Evolutionary conservation across 53 echinoderm and acorn worm species (phyloP), one percentile per base, ranked within the genome.

Genomic region (Hippasteria phrygiana): DNA sequence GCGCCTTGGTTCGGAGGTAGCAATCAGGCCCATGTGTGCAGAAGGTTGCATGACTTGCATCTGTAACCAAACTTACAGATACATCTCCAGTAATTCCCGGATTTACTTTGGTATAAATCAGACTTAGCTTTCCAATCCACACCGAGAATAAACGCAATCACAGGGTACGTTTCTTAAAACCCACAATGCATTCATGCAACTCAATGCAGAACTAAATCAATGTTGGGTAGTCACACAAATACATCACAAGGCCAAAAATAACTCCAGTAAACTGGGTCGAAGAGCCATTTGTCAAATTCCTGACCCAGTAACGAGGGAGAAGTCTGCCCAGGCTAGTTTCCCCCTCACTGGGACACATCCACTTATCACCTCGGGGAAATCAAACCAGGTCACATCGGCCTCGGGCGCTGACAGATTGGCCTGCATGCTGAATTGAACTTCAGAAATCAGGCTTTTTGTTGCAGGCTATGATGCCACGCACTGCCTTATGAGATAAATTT

Each of bases 351-450:
- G 50, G 27, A 85, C 70, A 71, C 85, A 83, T 83, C 83, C 69
- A 50, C 69, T 39, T 71, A 85, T 85, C 85, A 85, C 85, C 85
- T 85, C 22, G 18, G 85, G 69, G 85, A 69, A 10, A 85, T 22
- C 84, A 24, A 65, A 67, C 47, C 65, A 47, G 83, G 83, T 83
- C 83, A 69, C 51, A 50, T 37, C n/a, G 38, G 69, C 35, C 71
- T 35, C n/a, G 33, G 35, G 38, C 37, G 70, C 37, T 50, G 85
- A 85, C 29, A 85, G 85, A 85, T 85, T 69, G 1, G 71, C 69
- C 27, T 16, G 22, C 34, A 67, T 67, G 69, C 69, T 67, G 34
- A 36, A 67, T 0, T 67, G 69, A 67, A 67, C 69, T 35, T 35
- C 33, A 67, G 27, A 33, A 26, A 36, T 33, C 32, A 12, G n/a